Evolutionary conservation across 2,113 vertebrate genomes (phyloP).

Genomic region (Rissa tridactyla): DNA sequence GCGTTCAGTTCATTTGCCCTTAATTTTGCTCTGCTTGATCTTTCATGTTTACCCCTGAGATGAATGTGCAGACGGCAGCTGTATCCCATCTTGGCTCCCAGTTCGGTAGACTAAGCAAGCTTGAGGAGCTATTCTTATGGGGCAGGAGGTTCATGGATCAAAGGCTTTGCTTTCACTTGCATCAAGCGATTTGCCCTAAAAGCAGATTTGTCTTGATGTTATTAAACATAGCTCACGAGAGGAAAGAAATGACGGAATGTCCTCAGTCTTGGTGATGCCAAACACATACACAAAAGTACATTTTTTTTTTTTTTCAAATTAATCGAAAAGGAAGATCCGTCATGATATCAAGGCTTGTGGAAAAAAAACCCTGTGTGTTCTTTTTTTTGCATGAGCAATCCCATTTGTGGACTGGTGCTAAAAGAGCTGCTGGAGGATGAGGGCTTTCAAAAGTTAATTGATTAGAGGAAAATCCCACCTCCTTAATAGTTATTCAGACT

Average conservation of each 20-base stretch:
- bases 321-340: conserved; percentile 24
- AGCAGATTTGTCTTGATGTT: conserved; percentile 26
- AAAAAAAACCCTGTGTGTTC: not conserved
- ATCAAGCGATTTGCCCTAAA: not conserved
- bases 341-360: not conserved
- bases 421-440: conserved; percentile 2
- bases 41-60: not conserved
- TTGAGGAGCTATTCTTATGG: not conserved
- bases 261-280: not conserved
- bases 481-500: conserved; percentile 15
- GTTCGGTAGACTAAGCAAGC: not conserved
- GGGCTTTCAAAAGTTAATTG: conserved; percentile 59
- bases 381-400: not conserved
- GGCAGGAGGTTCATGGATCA: conserved; percentile 25
- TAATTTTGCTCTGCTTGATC: not conserved
- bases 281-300: not conserved
- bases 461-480: conserved; percentile 64
- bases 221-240: not conserved
- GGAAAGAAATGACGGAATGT: not conserved
- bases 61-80: conserved; percentile 23
- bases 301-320: not conserved
- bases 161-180: conserved; percentile 18
- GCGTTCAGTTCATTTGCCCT: not conserved
- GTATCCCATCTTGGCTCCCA: conserved; percentile 12
- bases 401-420: not conserved